A percentile compares a stretch with the other conserved stretches of the same genome.
phyloP scores from a whole-genome alignment of 2,113 vertebrate genomes.

The Trinectes maculatus region DNA sequence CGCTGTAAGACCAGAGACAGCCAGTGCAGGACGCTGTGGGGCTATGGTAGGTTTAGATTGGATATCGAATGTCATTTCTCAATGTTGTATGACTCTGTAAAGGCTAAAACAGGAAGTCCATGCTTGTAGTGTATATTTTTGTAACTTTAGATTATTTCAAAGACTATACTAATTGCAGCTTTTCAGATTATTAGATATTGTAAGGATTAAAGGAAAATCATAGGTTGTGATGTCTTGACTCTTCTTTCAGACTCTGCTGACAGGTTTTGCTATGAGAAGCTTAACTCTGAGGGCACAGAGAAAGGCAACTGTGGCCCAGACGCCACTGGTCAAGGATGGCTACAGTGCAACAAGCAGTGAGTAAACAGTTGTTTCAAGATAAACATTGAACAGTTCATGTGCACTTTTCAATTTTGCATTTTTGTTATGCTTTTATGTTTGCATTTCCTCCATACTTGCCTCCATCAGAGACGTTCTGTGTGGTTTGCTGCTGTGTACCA shows the following conservation, averaged over 20 bases:
- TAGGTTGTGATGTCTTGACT: background rate
- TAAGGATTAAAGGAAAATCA: background rate
- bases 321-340: constrained; percentile 85
- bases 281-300: constrained; percentile 94
- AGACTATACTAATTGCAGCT: no score
- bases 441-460: background rate
- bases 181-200: no score
- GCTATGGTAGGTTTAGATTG: constrained; percentile 84
- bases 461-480: constrained; percentile 93
- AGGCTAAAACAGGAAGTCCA: background rate
- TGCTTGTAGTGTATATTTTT: background rate
- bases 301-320: constrained; percentile 94
- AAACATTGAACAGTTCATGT: background rate
- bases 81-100: background rate
- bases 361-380: constrained; percentile 68
- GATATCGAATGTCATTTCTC: background rate
- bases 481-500: constrained; percentile 93
- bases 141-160: no score
- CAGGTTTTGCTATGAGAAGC: constrained; percentile 95
- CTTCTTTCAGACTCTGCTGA: constrained; percentile 86
- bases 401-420: background rate
- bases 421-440: background rate
- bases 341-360: constrained; percentile 96
- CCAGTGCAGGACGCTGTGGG: constrained; percentile 92
- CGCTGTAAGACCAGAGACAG: constrained; percentile 94